phyloP scores from a whole-genome alignment of 2,797 vertebrate species.

The Cirrhinus mrigala region DNA sequence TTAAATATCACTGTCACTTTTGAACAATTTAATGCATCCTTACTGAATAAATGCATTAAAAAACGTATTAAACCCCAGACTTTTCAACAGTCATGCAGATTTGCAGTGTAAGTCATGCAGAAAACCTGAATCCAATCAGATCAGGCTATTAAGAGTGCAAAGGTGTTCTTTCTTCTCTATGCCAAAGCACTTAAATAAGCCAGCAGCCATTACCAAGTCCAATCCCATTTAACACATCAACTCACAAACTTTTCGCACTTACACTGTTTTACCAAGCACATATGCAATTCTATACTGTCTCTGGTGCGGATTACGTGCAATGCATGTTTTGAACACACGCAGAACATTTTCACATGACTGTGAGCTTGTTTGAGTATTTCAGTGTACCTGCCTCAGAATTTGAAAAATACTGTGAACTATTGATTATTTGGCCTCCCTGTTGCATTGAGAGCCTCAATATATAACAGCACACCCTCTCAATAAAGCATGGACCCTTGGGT shows the following conservation, averaged over 20 bases:
- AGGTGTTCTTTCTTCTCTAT: slow-evolving; percentile 52
- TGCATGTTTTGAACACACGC: slow-evolving; percentile 19
- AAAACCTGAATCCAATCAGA: slow-evolving; percentile 67
- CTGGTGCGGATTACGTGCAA: neutral
- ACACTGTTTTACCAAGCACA: neutral
- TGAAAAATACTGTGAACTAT: slow-evolving; percentile 43
- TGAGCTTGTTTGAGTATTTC: slow-evolving; percentile 14
- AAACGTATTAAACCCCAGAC: neutral
- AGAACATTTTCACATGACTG: slow-evolving; percentile 33
- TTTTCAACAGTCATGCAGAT: neutral
- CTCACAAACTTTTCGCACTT: slow-evolving; percentile 1
- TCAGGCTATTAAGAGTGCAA: slow-evolving; percentile 73
- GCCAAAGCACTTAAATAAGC: slow-evolving; percentile 54
- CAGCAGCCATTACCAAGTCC: slow-evolving; percentile 8
- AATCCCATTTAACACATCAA: slow-evolving; percentile 37
- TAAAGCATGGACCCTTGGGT: slow-evolving; percentile 52
- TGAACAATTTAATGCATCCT: neutral
- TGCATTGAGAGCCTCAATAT: slow-evolving; percentile 26
- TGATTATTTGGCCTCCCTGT: slow-evolving; percentile 18
- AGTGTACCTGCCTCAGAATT: slow-evolving; percentile 16
- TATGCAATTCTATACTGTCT: neutral
- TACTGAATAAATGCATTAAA: neutral
- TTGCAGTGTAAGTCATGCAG: slow-evolving; percentile 39
- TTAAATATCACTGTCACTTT: neutral
- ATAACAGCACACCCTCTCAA: slow-evolving; percentile 57